A percentile compares a stretch with the other conserved stretches of the same genome.
These are phyloP conservation scores for Thymallus thymallus DNA, from an alignment of 2,113 vertebrate species.

Conservation along the genomic window DNA sequence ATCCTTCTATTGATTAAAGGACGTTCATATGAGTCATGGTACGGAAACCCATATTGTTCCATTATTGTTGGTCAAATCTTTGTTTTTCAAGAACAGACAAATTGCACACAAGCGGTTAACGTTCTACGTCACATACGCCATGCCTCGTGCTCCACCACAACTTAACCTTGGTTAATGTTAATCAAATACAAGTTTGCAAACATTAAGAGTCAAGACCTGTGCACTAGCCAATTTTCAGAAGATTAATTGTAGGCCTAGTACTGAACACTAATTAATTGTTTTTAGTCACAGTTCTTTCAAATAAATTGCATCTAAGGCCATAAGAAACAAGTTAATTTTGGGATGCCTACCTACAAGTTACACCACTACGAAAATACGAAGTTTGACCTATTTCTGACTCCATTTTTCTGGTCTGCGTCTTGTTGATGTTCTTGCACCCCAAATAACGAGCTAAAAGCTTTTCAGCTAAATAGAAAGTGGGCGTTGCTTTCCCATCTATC, in stretches of 20 bases:
- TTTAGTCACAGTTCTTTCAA: not conserved
- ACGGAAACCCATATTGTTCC: conserved; percentile 30
- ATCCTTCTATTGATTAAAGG: conserved; percentile 17
- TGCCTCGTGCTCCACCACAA: not conserved
- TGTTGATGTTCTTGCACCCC: not conserved
- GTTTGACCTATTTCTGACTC: conserved; percentile 23
- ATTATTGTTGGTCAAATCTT: conserved; percentile 21
- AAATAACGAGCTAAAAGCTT: not conserved
- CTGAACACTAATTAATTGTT: not conserved
- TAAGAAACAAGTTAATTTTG: not conserved
- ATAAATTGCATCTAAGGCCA: not conserved
- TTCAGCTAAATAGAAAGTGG: conserved; percentile 54
- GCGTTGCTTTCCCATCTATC: conserved; percentile 42
- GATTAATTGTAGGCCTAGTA: not conserved
- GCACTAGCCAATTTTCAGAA: too few species aligned
- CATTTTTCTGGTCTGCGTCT: conserved; percentile 36
- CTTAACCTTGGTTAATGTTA: not conserved
- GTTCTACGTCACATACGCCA: conserved; percentile 15
- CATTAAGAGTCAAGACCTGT: too few species aligned
- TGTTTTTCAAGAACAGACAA: not conserved
- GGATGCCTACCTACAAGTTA: conserved; percentile 66
- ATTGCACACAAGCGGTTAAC: not conserved
- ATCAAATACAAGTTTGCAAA: not conserved
- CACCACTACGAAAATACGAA: conserved; percentile 13
- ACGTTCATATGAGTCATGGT: conserved; percentile 9